A percentile compares a stretch with the other conserved stretches of the same genome.
Evolutionary conservation across 2,797 vertebrate species (phyloP).

Genomic region (Gallinago stenura): DNA sequence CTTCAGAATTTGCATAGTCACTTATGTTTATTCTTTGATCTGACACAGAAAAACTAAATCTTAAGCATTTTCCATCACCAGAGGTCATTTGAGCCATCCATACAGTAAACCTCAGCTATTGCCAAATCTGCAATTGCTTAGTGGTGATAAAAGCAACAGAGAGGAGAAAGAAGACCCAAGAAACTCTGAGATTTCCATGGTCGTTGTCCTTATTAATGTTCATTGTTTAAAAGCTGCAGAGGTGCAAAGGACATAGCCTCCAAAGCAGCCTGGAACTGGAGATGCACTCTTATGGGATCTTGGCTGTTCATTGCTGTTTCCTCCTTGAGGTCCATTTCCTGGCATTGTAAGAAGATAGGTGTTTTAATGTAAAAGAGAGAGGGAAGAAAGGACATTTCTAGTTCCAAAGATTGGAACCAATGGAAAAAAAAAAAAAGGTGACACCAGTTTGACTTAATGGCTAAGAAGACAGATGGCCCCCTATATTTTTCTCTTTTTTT

Average conservation of each 20-base stretch:
- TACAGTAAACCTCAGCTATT: background rate
- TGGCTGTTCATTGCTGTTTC: background rate
- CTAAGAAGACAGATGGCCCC: background rate
- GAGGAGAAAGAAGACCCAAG: background rate
- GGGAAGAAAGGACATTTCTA: background rate
- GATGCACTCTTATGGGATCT: background rate
- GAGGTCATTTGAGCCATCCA: background rate
- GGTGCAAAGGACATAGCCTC: background rate
- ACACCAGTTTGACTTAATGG: background rate
- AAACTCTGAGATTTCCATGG: background rate
- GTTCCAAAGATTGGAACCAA: background rate
- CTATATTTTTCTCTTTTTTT: background rate
- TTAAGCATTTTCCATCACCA: background rate
- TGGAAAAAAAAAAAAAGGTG: background rate
- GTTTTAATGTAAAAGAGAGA: background rate
- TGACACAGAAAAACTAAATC: constrained; percentile 2
- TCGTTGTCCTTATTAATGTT: background rate
- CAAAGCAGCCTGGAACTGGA: background rate
- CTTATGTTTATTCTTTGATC: constrained; percentile 17
- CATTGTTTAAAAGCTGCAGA: background rate
- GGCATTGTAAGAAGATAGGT: background rate
- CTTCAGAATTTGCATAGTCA: background rate
- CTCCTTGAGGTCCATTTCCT: background rate
- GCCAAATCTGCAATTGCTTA: background rate
- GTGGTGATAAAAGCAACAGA: background rate